These are phyloP conservation scores for Calycopis cecrops DNA, from an alignment of 1,140 invertebrate species.

Conservation along the genomic window DNA sequence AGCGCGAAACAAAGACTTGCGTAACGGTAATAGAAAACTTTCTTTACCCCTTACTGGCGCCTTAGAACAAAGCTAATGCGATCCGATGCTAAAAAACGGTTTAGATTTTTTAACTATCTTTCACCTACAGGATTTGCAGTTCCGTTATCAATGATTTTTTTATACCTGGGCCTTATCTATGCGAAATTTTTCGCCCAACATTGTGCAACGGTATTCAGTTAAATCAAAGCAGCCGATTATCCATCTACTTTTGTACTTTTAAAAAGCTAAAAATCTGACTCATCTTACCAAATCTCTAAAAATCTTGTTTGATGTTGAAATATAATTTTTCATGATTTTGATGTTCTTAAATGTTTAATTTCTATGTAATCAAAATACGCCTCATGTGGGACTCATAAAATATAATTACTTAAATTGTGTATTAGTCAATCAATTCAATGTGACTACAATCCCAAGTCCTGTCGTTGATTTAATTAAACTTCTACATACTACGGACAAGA, in stretches of 20 bases:
- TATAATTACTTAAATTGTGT: too few species aligned
- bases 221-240: neutral
- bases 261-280: too few species aligned
- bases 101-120: conserved; percentile 1
- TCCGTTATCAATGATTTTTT: neutral
- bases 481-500: too few species aligned
- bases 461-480: too few species aligned
- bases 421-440: too few species aligned
- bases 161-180: neutral
- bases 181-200: neutral
- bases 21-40: conserved; percentile 10
- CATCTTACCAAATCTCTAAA: too few species aligned
- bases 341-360: too few species aligned
- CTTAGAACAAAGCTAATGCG: neutral
- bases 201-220: neutral
- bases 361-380: too few species aligned
- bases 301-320: too few species aligned
- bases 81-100: neutral
- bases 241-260: neutral
- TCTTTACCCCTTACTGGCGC: conserved; percentile 7
- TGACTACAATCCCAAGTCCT: too few species aligned
- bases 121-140: conserved; percentile 3
- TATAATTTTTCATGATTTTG: too few species aligned
- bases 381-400: too few species aligned
- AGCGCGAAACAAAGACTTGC: neutral